These are phyloP conservation scores for Agriopis leucophaearia DNA, from an alignment of 2,888 invertebrate species.

Conservation along the genomic window DNA sequence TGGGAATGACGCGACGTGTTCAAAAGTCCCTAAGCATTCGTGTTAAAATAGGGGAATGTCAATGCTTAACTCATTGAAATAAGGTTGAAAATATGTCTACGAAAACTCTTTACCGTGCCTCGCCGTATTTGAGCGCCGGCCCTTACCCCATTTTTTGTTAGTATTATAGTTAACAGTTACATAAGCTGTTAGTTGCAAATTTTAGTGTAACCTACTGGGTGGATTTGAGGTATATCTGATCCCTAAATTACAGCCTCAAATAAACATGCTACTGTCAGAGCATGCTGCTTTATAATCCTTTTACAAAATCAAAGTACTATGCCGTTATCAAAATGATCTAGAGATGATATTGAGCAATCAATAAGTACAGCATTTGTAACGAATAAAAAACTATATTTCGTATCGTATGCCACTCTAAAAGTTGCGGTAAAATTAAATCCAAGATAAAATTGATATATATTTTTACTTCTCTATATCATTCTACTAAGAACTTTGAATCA, in stretches of 20 bases:
- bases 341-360: constrained; percentile 14
- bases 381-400: background rate
- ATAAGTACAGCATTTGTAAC: background rate
- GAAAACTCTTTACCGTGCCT: no score
- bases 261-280: background rate
- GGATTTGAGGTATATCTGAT: constrained; percentile 35
- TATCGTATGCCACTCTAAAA: background rate
- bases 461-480: background rate
- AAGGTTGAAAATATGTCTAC: no score
- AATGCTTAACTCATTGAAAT: no score
- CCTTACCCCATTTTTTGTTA: constrained; percentile 1
- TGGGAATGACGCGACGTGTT: no score
- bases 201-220: constrained; percentile 19
- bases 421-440: no score
- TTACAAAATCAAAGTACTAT: constrained; percentile 16
- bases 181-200: constrained; percentile 7
- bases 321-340: constrained; percentile 8
- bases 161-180: constrained; percentile 9
- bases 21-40: no score
- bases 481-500: background rate
- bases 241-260: constrained; percentile 21
- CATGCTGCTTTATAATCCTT: background rate
- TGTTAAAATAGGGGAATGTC: no score
- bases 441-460: background rate
- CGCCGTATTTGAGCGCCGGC: no score